A percentile compares a stretch with the other conserved stretches of the same genome.
phyloP scores from a whole-genome alignment of 2,888 invertebrate species.

The Troglohyphantes excavatus region DNA sequence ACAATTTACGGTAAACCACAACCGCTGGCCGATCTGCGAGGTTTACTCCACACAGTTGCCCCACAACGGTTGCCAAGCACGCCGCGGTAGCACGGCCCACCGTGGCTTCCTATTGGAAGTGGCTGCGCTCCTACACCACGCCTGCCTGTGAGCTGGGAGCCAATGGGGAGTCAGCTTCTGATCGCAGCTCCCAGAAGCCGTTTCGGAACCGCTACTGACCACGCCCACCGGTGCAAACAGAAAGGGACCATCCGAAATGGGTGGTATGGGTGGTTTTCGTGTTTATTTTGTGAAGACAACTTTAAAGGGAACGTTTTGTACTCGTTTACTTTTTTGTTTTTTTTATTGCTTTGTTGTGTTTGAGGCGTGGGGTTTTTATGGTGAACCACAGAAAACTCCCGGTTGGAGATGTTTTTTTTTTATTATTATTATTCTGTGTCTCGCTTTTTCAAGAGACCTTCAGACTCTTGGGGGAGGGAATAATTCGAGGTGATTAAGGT shows the following conservation, averaged over 20 bases:
- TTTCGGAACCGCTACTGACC: conserved; percentile 73
- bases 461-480: conserved; percentile 64
- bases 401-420: conserved; percentile 26
- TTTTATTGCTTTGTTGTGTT: neutral
- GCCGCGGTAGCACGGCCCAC: conserved; percentile 69
- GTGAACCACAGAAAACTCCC: conserved; percentile 67
- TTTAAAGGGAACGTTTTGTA: conserved; percentile 48
- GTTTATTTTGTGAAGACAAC: conserved; percentile 44
- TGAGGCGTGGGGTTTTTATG: conserved; percentile 55
- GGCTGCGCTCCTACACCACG: conserved; percentile 68
- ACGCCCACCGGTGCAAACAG: conserved; percentile 46
- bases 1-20: conserved; percentile 67
- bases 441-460: neutral
- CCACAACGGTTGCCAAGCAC: conserved; percentile 47
- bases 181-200: conserved; percentile 70
- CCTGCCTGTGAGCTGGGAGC: conserved; percentile 66
- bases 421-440: conserved; percentile 2
- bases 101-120: conserved; percentile 74
- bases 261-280: conserved; percentile 26
- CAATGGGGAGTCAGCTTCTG: conserved; percentile 72
- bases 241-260: conserved; percentile 33
- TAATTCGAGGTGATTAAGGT: conserved; percentile 12
- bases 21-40: conserved; percentile 51
- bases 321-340: conserved; percentile 3
- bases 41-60: conserved; percentile 61